A percentile compares a stretch with the other conserved stretches of the same genome.
Evolutionary conservation across 1,140 invertebrate species (phyloP).

Genomic region (Drosophila melanica): DNA sequence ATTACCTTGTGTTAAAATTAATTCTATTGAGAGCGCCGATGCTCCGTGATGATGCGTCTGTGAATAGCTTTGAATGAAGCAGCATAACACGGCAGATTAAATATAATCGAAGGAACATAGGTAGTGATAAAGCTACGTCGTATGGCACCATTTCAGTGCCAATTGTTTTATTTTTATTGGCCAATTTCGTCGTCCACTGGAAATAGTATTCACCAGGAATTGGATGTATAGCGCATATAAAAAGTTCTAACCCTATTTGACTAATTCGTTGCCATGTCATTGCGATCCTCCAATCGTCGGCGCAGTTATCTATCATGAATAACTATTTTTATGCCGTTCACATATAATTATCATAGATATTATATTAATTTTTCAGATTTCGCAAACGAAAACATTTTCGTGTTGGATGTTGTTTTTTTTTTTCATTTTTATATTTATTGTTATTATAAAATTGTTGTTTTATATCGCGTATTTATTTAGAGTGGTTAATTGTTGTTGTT

Average conservation of each 20-base stretch:
- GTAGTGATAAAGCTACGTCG: slow-evolving; percentile 97
- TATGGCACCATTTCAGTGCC: slow-evolving; percentile 93
- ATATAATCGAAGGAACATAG: slow-evolving; percentile 99
- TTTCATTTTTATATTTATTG: background rate
- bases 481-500: too few species aligned
- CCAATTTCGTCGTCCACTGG: slow-evolving; percentile 97
- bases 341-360: too few species aligned
- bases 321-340: slow-evolving; percentile 86
- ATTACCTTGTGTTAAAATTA: slow-evolving; percentile 97
- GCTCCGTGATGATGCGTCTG: slow-evolving; percentile 96
- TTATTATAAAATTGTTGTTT: slow-evolving; percentile 9
- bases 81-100: slow-evolving; percentile 99
- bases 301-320: slow-evolving; percentile 99
- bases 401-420: slow-evolving; percentile 1
- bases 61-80: slow-evolving; percentile 99
- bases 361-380: too few species aligned
- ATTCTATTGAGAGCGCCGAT: slow-evolving; percentile 99
- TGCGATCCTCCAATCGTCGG: slow-evolving; percentile 99
- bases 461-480: background rate
- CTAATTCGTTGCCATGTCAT: slow-evolving; percentile 98
- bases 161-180: slow-evolving; percentile 94
- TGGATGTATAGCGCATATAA: slow-evolving; percentile 98
- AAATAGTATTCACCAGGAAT: slow-evolving; percentile 98
- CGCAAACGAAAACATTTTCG: background rate
- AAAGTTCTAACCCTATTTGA: slow-evolving; percentile 96